Evolutionary conservation across 64 coral and sea anemone species (phyloP), one percentile per base, ranked within the genome.

Genomic region (Montipora sp.): DNA sequence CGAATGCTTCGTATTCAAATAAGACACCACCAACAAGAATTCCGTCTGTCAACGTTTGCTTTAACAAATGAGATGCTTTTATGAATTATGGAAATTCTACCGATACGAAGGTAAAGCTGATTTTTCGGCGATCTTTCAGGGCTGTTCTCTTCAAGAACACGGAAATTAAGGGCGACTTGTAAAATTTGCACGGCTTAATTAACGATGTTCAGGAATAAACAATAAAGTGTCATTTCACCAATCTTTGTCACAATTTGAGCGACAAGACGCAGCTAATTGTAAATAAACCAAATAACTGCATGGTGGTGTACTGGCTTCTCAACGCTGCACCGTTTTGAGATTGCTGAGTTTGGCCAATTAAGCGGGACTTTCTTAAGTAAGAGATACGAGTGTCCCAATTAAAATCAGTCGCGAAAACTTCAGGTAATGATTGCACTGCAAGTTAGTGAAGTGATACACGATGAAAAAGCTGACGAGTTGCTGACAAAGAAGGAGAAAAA

Each of bases 1-100:
- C 63, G 44, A 85, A 63, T 70, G 3, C n/a, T 15, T 51, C 66
- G 44, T 82, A 21, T 72, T 85, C 82, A 85, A 85, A 85, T 72
- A 85, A 85, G 66, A 46, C 61, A 72, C 50, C 47, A 47, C 82
- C 50, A 85, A 85, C 63, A 85, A 63, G 6, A 11, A 85, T 71
- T 72, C 82, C 18, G 65, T 85, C 65, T 70, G 63, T 85, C 63
- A 85, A 85, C 71, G 46, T 85, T 85, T 85, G 47, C 63, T 49
- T 45, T 50, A 72, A 71, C 46, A 85, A 85, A 85, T 85, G 13
- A 72, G 65, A 71, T 22, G 82, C 82, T 51, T 85, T 85, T 72
- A 85, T 85, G 65, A 85, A 85, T 85, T 85, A 85, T 85, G 82
- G 82, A 85, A 85, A 85, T 85, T 85, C 65, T 85, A 8, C 71